phyloP scores from a whole-genome alignment of 2,888 invertebrate genomes.

The Aleiodes leptofemur region DNA sequence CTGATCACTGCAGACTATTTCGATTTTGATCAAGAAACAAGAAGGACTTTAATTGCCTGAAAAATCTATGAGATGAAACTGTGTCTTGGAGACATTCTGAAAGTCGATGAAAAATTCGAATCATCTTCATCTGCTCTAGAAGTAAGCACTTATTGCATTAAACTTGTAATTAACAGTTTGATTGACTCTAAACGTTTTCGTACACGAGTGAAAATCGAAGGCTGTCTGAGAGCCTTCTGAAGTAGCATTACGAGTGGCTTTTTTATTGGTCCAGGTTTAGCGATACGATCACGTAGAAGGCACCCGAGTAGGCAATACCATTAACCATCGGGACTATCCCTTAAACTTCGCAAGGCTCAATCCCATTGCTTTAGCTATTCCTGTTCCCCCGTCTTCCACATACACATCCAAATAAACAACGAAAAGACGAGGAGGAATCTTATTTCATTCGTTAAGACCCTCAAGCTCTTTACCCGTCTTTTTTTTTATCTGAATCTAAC shows the following conservation, averaged over 20 bases:
- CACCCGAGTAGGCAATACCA: constrained; percentile 65
- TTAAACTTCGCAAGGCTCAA: constrained; percentile 57
- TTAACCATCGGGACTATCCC: constrained; percentile 57
- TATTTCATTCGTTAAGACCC: constrained; percentile 26
- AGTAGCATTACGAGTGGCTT: constrained; percentile 49
- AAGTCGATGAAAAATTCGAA: too few relatives aligned
- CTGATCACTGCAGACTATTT: too few relatives aligned
- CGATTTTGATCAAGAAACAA: too few relatives aligned
- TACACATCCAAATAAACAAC: constrained; percentile 25
- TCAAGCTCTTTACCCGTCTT: constrained; percentile 28
- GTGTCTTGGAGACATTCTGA: too few relatives aligned
- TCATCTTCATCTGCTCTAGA: too few relatives aligned
- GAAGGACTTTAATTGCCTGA: too few relatives aligned
- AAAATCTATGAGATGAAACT: too few relatives aligned
- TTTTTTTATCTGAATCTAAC: constrained; percentile 19
- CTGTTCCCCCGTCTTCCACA: constrained; percentile 40
- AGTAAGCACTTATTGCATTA: background rate
- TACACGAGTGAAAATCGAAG: constrained; percentile 26
- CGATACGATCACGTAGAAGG: constrained; percentile 53
- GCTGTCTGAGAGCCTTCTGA: constrained; percentile 22
- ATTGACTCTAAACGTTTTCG: constrained; percentile 30
- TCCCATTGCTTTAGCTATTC: constrained; percentile 58
- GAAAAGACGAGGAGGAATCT: constrained; percentile 14
- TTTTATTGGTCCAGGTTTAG: constrained; percentile 61
- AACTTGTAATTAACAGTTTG: constrained; percentile 12